Conservation (phyloP, 2,888 invertebrate genomes). For the Conus canariensis region DNA sequence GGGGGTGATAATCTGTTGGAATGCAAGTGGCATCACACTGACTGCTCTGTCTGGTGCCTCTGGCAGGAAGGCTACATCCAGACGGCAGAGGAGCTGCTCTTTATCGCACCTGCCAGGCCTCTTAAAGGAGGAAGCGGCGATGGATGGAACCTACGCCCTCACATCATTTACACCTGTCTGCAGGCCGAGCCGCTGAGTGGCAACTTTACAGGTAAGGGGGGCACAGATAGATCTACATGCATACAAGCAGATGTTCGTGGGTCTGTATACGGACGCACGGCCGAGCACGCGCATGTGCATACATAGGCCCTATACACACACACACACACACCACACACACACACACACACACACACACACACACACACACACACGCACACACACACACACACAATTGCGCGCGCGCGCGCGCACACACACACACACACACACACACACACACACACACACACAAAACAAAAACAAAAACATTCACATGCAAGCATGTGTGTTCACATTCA, state of each 20-base stretch:
- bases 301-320: too few relatives aligned
- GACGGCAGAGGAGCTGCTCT: conserved; percentile 56
- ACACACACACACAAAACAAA: background rate
- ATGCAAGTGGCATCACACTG: too few relatives aligned
- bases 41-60: background rate
- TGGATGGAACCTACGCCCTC: conserved; percentile 38
- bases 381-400: too few relatives aligned
- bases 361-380: background rate
- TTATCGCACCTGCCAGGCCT: conserved; percentile 39
- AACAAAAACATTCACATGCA: background rate
- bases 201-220: background rate
- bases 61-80: conserved; percentile 58
- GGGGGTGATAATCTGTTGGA: too few relatives aligned
- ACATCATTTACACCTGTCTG: conserved; percentile 52
- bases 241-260: too few relatives aligned
- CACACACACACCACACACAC: background rate
- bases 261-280: too few relatives aligned
- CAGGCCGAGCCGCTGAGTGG: conserved; percentile 31
- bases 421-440: conserved; percentile 10
- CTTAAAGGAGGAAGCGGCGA: background rate
- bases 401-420: background rate
- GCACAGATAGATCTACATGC: too few relatives aligned
- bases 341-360: conserved; percentile 10
- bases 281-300: too few relatives aligned
- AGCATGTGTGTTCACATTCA: background rate